Evolutionary conservation across 2,113 vertebrate genomes (phyloP).

Genomic region (Lepisosteus osseus): DNA sequence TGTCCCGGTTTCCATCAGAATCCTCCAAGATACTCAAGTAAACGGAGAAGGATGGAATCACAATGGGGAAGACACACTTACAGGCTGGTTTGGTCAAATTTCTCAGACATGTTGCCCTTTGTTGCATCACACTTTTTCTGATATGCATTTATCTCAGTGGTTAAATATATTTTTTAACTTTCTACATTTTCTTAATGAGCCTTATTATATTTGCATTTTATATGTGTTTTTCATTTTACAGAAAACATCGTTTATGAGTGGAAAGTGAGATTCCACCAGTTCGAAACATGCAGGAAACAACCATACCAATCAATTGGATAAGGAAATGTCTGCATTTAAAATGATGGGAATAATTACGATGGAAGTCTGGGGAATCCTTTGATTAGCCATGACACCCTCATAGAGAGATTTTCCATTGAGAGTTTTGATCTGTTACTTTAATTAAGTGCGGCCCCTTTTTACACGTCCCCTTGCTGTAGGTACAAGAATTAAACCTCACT

Average conservation of each 20-base stretch:
- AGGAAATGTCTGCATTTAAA: slow-evolving; percentile 47
- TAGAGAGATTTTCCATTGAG: slow-evolving; percentile 37
- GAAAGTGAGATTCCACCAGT: slow-evolving; percentile 13
- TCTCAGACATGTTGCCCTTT: no score
- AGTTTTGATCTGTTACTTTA: slow-evolving; percentile 29
- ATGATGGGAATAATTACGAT: slow-evolving; percentile 58
- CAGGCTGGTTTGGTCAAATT: no score
- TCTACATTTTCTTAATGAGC: no score
- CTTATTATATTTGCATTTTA: no score
- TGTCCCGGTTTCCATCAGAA: not conserved
- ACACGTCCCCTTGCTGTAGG: not conserved
- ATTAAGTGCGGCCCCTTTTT: slow-evolving; percentile 31
- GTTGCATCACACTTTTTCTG: no score
- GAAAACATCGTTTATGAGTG: not conserved
- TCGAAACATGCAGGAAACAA: slow-evolving; percentile 49
- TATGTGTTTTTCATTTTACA: no score
- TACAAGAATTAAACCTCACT: not conserved
- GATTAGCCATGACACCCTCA: slow-evolving; percentile 48
- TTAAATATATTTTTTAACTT: no score
- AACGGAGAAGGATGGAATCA: not conserved
- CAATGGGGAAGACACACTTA: no score
- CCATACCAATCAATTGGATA: slow-evolving; percentile 56
- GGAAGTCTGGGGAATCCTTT: slow-evolving; percentile 41
- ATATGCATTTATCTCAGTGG: no score
- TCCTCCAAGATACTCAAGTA: not conserved